Evolutionary conservation across 2,888 invertebrate genomes (phyloP).

Genomic region (Euplagia quadripunctaria): DNA sequence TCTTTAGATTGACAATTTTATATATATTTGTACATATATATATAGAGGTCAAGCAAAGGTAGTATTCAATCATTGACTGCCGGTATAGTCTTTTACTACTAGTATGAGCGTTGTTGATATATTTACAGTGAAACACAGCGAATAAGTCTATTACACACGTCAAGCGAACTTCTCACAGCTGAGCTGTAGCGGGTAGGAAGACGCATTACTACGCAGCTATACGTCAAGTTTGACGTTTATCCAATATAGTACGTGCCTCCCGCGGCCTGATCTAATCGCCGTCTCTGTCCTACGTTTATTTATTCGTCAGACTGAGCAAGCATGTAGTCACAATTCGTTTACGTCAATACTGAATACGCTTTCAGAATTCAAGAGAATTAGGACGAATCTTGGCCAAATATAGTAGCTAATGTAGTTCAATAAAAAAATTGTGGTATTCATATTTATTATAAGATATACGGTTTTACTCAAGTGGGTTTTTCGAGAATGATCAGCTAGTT

Average conservation of each 20-base stretch:
- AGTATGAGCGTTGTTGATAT: no score
- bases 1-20: no score
- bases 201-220: constrained; percentile 68
- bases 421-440: no score
- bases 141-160: constrained; percentile 31
- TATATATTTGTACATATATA: no score
- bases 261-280: constrained; percentile 74
- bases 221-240: constrained; percentile 83
- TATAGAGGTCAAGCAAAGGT: no score
- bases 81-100: no score
- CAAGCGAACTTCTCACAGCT: constrained; percentile 42
- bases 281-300: constrained; percentile 60
- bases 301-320: constrained; percentile 57
- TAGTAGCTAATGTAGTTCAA: no score
- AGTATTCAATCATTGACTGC: no score
- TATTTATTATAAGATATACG: no score
- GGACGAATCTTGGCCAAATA: no score
- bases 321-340: constrained; percentile 61
- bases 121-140: background rate
- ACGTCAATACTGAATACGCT: constrained; percentile 29
- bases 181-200: constrained; percentile 52
- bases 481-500: no score
- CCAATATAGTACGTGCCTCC: constrained; percentile 82
- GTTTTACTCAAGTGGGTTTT: no score
- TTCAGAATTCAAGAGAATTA: background rate